Evolutionary conservation across 2,113 vertebrate species (phyloP).

Genomic region (Bambusicola thoracicus): DNA sequence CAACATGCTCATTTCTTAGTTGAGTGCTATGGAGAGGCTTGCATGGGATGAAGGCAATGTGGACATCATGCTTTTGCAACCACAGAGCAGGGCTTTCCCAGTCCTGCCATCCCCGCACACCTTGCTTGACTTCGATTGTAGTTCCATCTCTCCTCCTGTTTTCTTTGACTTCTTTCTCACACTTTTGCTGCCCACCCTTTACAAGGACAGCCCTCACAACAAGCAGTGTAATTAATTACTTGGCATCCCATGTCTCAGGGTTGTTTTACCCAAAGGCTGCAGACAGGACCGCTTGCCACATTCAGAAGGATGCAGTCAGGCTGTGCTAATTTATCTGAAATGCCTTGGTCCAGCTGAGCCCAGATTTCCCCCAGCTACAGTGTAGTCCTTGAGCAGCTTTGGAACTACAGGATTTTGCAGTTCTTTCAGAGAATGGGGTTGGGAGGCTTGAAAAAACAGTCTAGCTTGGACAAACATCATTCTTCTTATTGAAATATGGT

Average conservation of each 20-base stretch:
- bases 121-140: neutral
- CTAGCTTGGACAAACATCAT: neutral
- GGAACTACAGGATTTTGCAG: neutral
- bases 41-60: neutral
- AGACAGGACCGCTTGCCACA: neutral
- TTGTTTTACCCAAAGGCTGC: neutral
- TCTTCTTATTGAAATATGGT: neutral
- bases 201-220: neutral
- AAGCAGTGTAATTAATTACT: neutral
- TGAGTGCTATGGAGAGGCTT: neutral
- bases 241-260: neutral
- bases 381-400: neutral
- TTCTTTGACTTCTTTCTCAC: neutral
- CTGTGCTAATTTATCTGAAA: neutral
- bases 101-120: neutral
- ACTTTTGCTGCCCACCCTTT: neutral
- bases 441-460: neutral
- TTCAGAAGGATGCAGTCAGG: neutral
- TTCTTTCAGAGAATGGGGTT: neutral
- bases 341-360: neutral
- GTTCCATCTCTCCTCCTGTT: neutral
- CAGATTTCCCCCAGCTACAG: neutral
- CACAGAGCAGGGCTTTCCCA: neutral
- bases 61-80: neutral
- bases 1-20: neutral